Evolutionary conservation across 2,113 vertebrate genomes (phyloP), one percentile per base, ranked within the genome.

Genomic region (Phodopus roborovskii): DNA sequence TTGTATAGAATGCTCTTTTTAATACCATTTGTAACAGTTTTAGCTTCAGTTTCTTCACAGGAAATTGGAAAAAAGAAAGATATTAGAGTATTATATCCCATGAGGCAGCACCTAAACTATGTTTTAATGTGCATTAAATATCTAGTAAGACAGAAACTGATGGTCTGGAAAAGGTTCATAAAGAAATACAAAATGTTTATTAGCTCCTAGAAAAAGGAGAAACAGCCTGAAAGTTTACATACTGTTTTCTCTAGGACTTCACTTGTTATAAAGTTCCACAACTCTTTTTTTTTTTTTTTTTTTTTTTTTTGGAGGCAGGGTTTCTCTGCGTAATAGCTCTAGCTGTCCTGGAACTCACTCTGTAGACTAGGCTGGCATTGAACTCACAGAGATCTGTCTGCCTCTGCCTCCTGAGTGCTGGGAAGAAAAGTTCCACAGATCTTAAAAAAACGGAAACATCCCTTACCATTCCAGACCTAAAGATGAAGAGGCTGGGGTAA

Each of bases 401-500:
- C 12, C 53, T 56, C 12, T 56, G 53, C 53, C 53, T 56, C 53
- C 13, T 56, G 13, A 56, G 12, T 56, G 53, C 12, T 56, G 53
- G 11, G 53, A 12, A 15, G 12, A 15, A 56, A 56, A 70, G 60
- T 77, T 93, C 2, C 7, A 70, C 11, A 92, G 86, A 81, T 92
- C 42, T 73, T 13, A 81, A 87, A 87, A 92, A 71, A 92, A 75
- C 2, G 33, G 39, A 30, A 85, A 36, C 64, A 93, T 30, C 60
- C 93, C 99, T 98, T 88, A 99, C 99, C 99, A 98, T 99, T 98
- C 99, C 99, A 73, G 98, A 98, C 98, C 98, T 99, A 98, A 99
- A 99, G 60, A 99, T 71, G 26, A 98, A 99, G 74, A 99, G 99
- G 91, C 99, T 99, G 36, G 99, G 99, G 87, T 99, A 99, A 96